Conservation (phyloP, 2,888 invertebrate genomes). For the Thera obeliscata region DNA sequence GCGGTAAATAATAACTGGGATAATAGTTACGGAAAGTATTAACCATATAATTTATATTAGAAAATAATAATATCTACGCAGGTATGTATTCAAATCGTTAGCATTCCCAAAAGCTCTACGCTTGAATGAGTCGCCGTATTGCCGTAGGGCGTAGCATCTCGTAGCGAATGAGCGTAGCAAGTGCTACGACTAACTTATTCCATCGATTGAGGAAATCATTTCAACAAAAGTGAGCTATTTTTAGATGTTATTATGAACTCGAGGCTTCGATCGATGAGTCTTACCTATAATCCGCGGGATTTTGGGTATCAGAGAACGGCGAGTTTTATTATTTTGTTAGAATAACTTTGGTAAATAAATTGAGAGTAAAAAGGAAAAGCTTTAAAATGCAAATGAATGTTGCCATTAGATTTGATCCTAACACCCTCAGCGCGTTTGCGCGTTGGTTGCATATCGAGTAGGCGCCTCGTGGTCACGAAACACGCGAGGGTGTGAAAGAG, state of each 20-base stretch:
- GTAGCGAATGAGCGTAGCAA: slow-evolving; percentile 21
- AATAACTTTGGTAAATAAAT: too few species aligned
- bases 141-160: slow-evolving; percentile 8
- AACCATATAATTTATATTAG: too few species aligned
- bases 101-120: neutral
- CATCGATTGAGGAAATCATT: slow-evolving; percentile 10
- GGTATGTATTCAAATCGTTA: neutral
- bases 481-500: slow-evolving; percentile 14
- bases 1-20: too few species aligned
- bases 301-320: neutral
- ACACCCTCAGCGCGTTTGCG: slow-evolving; percentile 8
- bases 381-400: neutral
- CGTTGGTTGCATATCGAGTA: neutral
- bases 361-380: neutral
- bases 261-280: neutral
- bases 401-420: slow-evolving; percentile 11
- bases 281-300: neutral
- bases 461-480: slow-evolving; percentile 11
- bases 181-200: slow-evolving; percentile 14
- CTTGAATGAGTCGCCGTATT: neutral
- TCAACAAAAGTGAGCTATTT: slow-evolving; percentile 10
- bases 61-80: too few species aligned
- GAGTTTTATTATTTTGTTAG: too few species aligned
- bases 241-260: slow-evolving; percentile 6
- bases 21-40: too few species aligned